These are phyloP conservation scores for Ceratotherium simum DNA, from an alignment of 2,113 vertebrate species.

Conservation along the genomic window DNA sequence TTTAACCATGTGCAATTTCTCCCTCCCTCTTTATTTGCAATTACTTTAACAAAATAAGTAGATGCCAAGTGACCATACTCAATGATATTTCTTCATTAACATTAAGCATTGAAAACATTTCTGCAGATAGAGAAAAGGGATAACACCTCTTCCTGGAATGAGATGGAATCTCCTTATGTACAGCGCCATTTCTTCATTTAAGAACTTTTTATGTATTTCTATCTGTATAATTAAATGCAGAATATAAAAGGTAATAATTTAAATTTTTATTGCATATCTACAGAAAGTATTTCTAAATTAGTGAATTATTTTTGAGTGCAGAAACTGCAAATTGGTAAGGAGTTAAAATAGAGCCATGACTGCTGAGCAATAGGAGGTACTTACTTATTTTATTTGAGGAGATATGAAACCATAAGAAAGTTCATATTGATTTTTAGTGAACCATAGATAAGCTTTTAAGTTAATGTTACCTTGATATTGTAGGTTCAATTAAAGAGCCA, in stretches of 20 bases:
- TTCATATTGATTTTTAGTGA: not conserved
- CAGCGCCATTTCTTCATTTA: not conserved
- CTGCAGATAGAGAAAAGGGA: not conserved
- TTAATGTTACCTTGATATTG: slow-evolving; percentile 93
- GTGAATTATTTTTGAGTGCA: not conserved
- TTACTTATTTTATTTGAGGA: not conserved
- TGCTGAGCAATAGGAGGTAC: not conserved
- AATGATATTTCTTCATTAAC: not conserved
- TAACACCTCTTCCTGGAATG: not conserved
- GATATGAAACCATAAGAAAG: not conserved
- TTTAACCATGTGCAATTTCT: not conserved
- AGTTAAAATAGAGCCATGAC: not conserved
- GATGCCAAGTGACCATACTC: not conserved
- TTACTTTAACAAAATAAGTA: not conserved
- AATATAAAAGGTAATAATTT: not conserved
- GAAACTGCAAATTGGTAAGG: not conserved
- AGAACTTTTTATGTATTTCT: not conserved
- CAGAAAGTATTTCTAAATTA: not conserved
- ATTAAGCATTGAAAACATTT: not conserved
- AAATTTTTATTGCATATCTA: not conserved
- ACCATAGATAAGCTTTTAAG: slow-evolving; percentile 35
- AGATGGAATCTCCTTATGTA: not conserved
- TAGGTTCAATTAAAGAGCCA: slow-evolving; percentile 96
- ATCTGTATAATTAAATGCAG: not conserved
- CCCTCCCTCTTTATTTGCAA: not conserved